These are phyloP conservation scores for Sicus ferrugineus DNA, from an alignment of 2,888 invertebrate species.

Conservation along the genomic window DNA sequence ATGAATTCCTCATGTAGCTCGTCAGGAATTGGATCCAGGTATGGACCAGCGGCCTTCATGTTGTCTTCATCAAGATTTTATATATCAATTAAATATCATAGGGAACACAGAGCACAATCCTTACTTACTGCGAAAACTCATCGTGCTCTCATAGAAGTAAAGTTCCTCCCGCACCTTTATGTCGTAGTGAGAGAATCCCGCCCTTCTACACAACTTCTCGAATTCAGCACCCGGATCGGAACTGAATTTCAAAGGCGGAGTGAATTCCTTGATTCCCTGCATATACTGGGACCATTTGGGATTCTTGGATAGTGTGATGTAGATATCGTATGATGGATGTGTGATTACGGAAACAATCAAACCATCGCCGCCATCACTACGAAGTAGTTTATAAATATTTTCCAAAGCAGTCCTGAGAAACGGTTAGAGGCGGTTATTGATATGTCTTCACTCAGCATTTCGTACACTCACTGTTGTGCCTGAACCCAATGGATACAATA, in stretches of 20 bases:
- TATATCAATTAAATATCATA: neutral
- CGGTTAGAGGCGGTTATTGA: neutral
- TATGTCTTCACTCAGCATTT: neutral
- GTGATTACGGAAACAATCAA: slow-evolving; percentile 40
- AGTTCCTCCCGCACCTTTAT: slow-evolving; percentile 39
- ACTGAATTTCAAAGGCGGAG: slow-evolving; percentile 40
- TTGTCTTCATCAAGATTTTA: slow-evolving; percentile 66
- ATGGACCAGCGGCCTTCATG: slow-evolving; percentile 75
- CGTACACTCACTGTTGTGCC: slow-evolving; percentile 64
- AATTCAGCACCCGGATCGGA: slow-evolving; percentile 37
- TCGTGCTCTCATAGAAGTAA: slow-evolving; percentile 39
- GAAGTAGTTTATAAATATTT: slow-evolving; percentile 41
- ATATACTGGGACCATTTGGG: slow-evolving; percentile 41
- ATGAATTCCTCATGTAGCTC: slow-evolving; percentile 71
- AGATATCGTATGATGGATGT: slow-evolving; percentile 41
- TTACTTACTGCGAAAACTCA: slow-evolving; percentile 39
- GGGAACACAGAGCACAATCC: neutral
- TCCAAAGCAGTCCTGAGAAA: slow-evolving; percentile 39
- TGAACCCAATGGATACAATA: slow-evolving; percentile 81
- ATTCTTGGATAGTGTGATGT: slow-evolving; percentile 34
- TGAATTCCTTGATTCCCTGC: slow-evolving; percentile 40
- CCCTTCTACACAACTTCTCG: slow-evolving; percentile 32
- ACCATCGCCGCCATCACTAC: slow-evolving; percentile 40
- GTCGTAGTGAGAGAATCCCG: slow-evolving; percentile 37
- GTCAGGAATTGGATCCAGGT: slow-evolving; percentile 71